Evolutionary conservation across 2,113 vertebrate genomes (phyloP), one percentile per base, ranked within the genome.

Genomic region (Marmota monax): DNA sequence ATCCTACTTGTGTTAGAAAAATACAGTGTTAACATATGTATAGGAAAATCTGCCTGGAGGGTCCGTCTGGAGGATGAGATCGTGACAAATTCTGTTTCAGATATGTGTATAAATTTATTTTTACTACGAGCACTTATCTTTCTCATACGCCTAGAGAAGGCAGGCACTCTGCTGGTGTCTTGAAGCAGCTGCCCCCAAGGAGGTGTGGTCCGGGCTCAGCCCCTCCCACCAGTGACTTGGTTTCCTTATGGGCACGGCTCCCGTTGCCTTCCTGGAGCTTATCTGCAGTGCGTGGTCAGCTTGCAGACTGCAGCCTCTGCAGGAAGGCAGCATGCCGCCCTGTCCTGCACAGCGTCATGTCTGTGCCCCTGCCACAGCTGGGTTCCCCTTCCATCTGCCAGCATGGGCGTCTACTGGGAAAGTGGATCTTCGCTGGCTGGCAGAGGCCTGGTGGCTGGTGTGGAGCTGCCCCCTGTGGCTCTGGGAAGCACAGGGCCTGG

Each of bases 61-160:
- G 92, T 88, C 48, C 88, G 48, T 84, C 25, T 12, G 58, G 37
- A 87, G 79, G 73, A 73, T 39, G 37, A 96, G 73, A 51, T 91
- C 4, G 12, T 88, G 78, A 69, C 32, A 9, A 12, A 20, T 83
- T 90, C 29, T 89, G 18, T 67, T 25, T 72, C 65, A n/a, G 4
- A 4, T 92, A 23, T 67, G 17, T 83, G 53, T 65, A 37, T 63
- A 88, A 23, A 39, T 17, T 91, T 83, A 88, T 95, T 88, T 94
- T 76, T 87, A 79, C 20, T 82, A 3, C 2, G 23, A 88, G 5
- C 67, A 27, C 37, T 1, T 12, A 14, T 51, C 48, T 88, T 4
- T 84, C 85, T 90, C 63, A 20, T 69, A 23, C 89, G 25, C 53
- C 8, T n/a, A 16, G 39, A 67, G 51, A 83, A 72, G 29, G 32